These are phyloP conservation scores for Anser brachyrhynchus DNA, from an alignment of 2,113 vertebrate species.

Conservation along the genomic window DNA sequence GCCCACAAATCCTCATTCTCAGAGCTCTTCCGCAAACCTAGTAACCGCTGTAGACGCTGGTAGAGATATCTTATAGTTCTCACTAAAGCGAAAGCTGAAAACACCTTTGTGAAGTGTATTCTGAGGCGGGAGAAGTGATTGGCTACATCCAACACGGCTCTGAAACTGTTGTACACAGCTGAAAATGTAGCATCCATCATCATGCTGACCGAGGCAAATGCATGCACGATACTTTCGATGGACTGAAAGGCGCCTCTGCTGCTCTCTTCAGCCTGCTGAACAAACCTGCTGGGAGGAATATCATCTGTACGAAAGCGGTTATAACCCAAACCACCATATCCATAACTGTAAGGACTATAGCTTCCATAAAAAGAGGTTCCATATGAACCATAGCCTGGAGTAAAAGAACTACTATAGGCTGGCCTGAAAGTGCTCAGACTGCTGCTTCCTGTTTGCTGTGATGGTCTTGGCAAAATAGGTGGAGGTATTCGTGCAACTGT, in stretches of 20 bases:
- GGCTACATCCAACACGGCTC: constrained; percentile 95
- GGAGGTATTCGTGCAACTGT: constrained; percentile 86
- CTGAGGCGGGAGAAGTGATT: constrained; percentile 95
- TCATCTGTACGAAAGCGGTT: constrained; percentile 85
- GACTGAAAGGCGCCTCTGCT: constrained; percentile 97
- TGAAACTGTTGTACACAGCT: constrained; percentile 97
- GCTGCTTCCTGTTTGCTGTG: constrained; percentile 80
- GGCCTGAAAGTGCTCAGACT: constrained; percentile 83
- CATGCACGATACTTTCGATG: constrained; percentile 97
- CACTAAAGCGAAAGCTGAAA: constrained; percentile 95
- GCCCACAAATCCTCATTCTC: constrained; percentile 94
- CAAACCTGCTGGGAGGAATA: constrained; percentile 90
- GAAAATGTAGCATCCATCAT: constrained; percentile 99
- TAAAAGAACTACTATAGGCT: constrained; percentile 83
- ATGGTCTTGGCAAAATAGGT: constrained; percentile 86
- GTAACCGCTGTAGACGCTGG: constrained; percentile 82
- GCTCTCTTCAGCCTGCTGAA: constrained; percentile 96
- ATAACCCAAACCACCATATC: constrained; percentile 84
- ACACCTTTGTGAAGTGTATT: constrained; percentile 92
- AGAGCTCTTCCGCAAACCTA: constrained; percentile 82
- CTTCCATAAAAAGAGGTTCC: constrained; percentile 85
- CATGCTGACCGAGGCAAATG: constrained; percentile 96
- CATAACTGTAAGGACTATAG: constrained; percentile 84
- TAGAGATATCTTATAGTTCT: constrained; percentile 93
- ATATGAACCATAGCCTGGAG: constrained; percentile 86